Evolutionary conservation across 2,888 invertebrate genomes (phyloP).

Genomic region (Cremastobaeus sp.): DNA sequence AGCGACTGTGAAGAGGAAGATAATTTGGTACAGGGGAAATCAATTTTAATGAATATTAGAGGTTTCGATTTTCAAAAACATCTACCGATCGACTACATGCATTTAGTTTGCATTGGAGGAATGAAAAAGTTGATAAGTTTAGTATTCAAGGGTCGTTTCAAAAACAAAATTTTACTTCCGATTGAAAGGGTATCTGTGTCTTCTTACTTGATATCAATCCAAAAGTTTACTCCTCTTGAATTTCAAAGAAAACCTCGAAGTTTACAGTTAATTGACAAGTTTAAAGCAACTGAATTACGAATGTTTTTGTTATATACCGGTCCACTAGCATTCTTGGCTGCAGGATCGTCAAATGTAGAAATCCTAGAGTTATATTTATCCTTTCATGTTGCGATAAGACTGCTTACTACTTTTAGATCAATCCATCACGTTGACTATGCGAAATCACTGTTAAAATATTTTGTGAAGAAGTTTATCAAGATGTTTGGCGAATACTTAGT

Average conservation of each 20-base stretch:
- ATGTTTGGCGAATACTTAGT: slow-evolving; percentile 36
- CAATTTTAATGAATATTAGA: background rate
- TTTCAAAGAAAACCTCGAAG: slow-evolving; percentile 29
- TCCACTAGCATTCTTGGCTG: background rate
- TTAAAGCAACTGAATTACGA: slow-evolving; percentile 47
- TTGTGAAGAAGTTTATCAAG: slow-evolving; percentile 6
- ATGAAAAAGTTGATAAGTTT: background rate
- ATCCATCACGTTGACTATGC: slow-evolving; percentile 21
- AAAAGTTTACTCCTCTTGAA: slow-evolving; percentile 25
- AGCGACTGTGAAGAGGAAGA: background rate
- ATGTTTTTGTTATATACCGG: slow-evolving; percentile 44
- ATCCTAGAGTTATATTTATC: slow-evolving; percentile 15
- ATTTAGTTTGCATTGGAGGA: slow-evolving; percentile 10
- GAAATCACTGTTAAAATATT: slow-evolving; percentile 18
- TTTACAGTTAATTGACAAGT: slow-evolving; percentile 13
- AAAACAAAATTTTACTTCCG: slow-evolving; percentile 10
- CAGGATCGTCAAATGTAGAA: too few relatives aligned
- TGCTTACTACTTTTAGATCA: background rate
- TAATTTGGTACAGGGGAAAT: slow-evolving; percentile 5
- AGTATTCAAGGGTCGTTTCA: background rate
- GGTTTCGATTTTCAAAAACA: background rate
- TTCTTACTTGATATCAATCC: slow-evolving; percentile 3
- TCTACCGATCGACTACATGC: slow-evolving; percentile 11
- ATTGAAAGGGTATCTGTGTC: slow-evolving; percentile 1
- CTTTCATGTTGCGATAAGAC: slow-evolving; percentile 34